Percentiles rank a stretch among this genome's conserved stretches.
Conservation (phyloP, 2,113 vertebrate genomes). For the Charina bottae region DNA sequence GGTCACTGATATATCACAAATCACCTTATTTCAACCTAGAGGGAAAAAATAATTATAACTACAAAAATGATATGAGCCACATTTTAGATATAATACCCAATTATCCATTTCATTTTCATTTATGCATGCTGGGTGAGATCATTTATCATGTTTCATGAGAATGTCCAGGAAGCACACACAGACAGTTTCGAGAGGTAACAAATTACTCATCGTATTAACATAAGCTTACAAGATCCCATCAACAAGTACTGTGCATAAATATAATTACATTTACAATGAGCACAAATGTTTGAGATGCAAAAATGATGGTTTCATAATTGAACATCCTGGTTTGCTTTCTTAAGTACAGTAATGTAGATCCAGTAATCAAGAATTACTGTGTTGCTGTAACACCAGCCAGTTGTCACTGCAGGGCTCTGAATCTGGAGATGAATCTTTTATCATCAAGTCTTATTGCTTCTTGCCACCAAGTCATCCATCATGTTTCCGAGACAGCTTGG, state of each 20-base stretch:
- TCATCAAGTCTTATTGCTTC: slow-evolving; percentile 76
- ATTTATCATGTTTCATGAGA: slow-evolving; percentile 82
- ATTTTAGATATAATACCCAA: slow-evolving; percentile 80
- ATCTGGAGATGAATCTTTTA: slow-evolving; percentile 73
- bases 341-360: slow-evolving; percentile 61
- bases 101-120: slow-evolving; percentile 83
- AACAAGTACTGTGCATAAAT: slow-evolving; percentile 76
- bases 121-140: slow-evolving; percentile 74
- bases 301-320: slow-evolving; percentile 62
- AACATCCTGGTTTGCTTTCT: slow-evolving; percentile 64
- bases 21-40: slow-evolving; percentile 62
- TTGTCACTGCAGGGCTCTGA: slow-evolving; percentile 59
- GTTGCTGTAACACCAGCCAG: slow-evolving; percentile 61
- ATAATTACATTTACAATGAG: slow-evolving; percentile 80
- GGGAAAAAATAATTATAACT: slow-evolving; percentile 73
- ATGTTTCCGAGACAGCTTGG: slow-evolving; percentile 70
- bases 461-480: slow-evolving; percentile 79
- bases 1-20: slow-evolving; percentile 65
- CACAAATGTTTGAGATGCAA: slow-evolving; percentile 68
- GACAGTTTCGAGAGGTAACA: slow-evolving; percentile 79
- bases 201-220: slow-evolving; percentile 79
- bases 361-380: slow-evolving; percentile 68
- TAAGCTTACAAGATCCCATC: slow-evolving; percentile 76
- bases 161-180: slow-evolving; percentile 77
- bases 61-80: slow-evolving; percentile 65